Base-by-base conservation (phyloP, 2,113 vertebrate genomes). In the Rhinoderma darwinii region DNA sequence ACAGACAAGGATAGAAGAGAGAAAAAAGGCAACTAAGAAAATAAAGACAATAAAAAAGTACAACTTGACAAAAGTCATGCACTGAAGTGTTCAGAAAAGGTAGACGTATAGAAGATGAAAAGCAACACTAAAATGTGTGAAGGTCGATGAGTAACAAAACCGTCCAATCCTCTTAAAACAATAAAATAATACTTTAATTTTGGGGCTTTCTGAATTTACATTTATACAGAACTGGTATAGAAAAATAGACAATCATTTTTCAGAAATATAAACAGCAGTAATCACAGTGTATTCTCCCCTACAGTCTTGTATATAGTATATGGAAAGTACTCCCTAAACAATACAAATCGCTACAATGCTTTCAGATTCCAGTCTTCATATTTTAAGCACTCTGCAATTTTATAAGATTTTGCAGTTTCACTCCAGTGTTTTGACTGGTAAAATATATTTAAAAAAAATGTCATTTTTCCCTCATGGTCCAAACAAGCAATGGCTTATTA, bases 211-310 rank as follows among this genome's bases (percentile, higher is more conserved):
- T 94, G 86, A 89, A 56, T 90, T 91, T 90, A 89, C 91, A 88
- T 90, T 91, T 91, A 89, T 92, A 92, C 91, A 96, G 91, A 94
- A 93, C 92, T 92, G 91, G 92, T 94, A 94, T 95, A 95, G 93
- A 95, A 95, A 94, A 95, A 95, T 95, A 95, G 95, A 95, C 89
- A 91, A 94, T 89, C 90, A 94, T 94, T 93, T 92, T 94, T 92
- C 91, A 88, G 93, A 94, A 94, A 94, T 93, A 94, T 93, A 92
- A 92, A 92, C 88, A 86, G 90, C 93, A 91, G 86, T 92, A 91
- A 94, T 78, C 56, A 63, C 51, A 68, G 59, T 68, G 35, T 84
- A 18, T 84, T 84, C 30, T 84, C 51, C 70, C 17, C 74, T 32
- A 75, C 43, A 44, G 73, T 47, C 80, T 82, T 44, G 35, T 63